Conservation (phyloP, 2,888 invertebrate species). For the Gasteruption jaculator region DNA sequence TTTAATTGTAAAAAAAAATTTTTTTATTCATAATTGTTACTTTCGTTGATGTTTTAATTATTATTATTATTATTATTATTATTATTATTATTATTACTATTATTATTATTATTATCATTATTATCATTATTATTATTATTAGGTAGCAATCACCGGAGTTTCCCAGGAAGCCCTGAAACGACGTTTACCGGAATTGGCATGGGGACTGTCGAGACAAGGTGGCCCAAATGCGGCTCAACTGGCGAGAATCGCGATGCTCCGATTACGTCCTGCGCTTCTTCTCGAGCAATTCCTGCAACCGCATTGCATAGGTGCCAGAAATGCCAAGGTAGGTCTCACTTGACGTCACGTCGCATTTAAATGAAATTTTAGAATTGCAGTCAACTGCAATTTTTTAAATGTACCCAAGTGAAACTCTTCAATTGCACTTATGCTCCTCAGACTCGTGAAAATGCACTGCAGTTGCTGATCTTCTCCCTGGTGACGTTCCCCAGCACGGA, state of each 20-base stretch:
- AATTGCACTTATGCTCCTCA: constrained; percentile 37
- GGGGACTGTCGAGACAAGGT: constrained; percentile 52
- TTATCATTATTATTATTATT: neutral
- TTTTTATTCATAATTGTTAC: neutral
- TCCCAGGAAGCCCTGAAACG: constrained; percentile 45
- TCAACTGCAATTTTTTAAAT: neutral
- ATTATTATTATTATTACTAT: neutral
- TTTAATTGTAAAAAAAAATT: too few relatives aligned
- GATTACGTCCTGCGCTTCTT: constrained; percentile 54
- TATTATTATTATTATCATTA: neutral
- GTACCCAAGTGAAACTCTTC: too few relatives aligned
- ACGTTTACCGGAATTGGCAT: constrained; percentile 49
- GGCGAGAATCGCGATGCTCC: constrained; percentile 51
- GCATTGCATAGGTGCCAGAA: constrained; percentile 43
- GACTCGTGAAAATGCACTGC: constrained; percentile 71
- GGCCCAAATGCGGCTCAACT: constrained; percentile 53
- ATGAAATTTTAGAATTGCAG: neutral
- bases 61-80: neutral
- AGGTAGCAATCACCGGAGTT: constrained; percentile 41
- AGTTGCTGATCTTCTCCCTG: constrained; percentile 71
- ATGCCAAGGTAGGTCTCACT: constrained; percentile 40
- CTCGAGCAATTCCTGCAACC: constrained; percentile 55
- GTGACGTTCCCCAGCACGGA: constrained; percentile 76
- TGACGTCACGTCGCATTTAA: neutral
- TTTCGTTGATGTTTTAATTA: neutral